Conservation (phyloP, 1,140 invertebrate genomes). For the Saccostrea cuccullata region DNA sequence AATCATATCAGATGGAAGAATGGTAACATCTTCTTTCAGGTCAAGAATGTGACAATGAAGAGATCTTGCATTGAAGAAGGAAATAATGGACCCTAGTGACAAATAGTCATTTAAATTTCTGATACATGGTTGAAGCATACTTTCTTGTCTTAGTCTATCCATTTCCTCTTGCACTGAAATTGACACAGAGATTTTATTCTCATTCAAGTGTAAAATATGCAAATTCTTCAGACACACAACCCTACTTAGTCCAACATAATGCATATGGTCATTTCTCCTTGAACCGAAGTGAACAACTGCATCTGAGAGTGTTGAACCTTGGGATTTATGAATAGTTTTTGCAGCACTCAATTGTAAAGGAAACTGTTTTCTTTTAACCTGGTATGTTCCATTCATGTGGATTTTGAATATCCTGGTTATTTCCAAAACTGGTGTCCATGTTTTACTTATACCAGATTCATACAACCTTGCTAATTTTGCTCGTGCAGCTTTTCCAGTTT, state of each 20-base stretch:
- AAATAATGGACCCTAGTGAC: too few relatives aligned
- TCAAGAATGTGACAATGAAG: conserved; percentile 35
- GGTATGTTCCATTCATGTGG: conserved; percentile 12
- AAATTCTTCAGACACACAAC: conserved; percentile 27
- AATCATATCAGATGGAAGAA: conserved; percentile 11
- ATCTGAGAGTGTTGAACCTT: conserved; percentile 43
- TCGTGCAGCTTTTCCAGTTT: conserved; percentile 43
- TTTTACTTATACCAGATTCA: conserved; percentile 10
- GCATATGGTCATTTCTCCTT: conserved; percentile 47
- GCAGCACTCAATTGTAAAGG: conserved; percentile 33
- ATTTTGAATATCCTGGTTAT: conserved; percentile 36
- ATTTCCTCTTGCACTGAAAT: conserved; percentile 53
- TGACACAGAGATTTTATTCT: conserved; percentile 44
- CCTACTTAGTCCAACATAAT: conserved; percentile 51
- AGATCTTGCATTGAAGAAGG: conserved; percentile 37
- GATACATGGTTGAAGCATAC: background rate
- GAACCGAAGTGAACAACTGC: conserved; percentile 42
- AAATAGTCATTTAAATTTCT: background rate
- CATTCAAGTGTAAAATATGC: conserved; percentile 49
- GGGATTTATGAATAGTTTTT: conserved; percentile 49
- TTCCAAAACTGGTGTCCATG: conserved; percentile 59
- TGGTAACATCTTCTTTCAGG: conserved; percentile 8
- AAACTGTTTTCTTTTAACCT: conserved; percentile 44
- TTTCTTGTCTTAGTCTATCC: conserved; percentile 47
- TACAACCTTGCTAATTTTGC: conserved; percentile 53